Percentiles rank a stretch among this genome's conserved stretches.
phyloP scores from a whole-genome alignment of 2,888 invertebrate genomes.

The Diarsia brunnea region DNA sequence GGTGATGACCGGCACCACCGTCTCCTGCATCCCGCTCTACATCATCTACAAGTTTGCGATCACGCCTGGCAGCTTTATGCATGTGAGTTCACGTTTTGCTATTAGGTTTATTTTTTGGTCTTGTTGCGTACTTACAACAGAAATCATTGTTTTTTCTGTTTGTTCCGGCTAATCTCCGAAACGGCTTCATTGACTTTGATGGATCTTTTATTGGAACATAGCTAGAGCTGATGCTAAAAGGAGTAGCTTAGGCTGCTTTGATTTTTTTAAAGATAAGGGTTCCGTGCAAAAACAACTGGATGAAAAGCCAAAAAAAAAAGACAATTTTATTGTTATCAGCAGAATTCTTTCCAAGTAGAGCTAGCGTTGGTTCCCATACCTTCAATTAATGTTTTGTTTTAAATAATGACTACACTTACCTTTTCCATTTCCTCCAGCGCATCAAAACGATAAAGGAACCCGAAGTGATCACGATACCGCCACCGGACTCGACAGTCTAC shows the following conservation, averaged over 20 bases:
- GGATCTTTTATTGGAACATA: too few relatives aligned
- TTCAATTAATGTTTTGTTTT: not conserved
- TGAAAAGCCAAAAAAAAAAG: too few relatives aligned
- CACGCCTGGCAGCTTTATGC: conserved; percentile 91
- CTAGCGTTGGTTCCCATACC: not conserved
- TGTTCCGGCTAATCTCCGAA: too few relatives aligned
- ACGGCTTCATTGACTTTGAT: too few relatives aligned
- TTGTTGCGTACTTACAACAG: too few relatives aligned
- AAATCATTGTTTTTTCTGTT: too few relatives aligned
- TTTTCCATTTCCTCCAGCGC: conserved; percentile 74
- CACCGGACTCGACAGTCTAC: conserved; percentile 81
- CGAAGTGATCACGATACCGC: conserved; percentile 82
- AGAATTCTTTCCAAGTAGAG: not conserved
- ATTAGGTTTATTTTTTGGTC: too few relatives aligned
- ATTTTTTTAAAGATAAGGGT: too few relatives aligned
- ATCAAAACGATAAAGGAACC: conserved; percentile 83
- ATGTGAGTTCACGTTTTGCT: conserved; percentile 16
- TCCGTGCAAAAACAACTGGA: too few relatives aligned
- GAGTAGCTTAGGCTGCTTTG: too few relatives aligned
- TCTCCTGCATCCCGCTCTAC: conserved; percentile 96
- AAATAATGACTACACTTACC: not conserved
- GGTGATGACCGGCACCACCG: conserved; percentile 95
- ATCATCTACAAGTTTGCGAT: conserved; percentile 94
- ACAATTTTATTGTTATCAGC: not conserved
- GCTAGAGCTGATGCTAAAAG: too few relatives aligned